phyloP scores from a whole-genome alignment of 2,888 invertebrate genomes.

The Gasteruption jaculator region DNA sequence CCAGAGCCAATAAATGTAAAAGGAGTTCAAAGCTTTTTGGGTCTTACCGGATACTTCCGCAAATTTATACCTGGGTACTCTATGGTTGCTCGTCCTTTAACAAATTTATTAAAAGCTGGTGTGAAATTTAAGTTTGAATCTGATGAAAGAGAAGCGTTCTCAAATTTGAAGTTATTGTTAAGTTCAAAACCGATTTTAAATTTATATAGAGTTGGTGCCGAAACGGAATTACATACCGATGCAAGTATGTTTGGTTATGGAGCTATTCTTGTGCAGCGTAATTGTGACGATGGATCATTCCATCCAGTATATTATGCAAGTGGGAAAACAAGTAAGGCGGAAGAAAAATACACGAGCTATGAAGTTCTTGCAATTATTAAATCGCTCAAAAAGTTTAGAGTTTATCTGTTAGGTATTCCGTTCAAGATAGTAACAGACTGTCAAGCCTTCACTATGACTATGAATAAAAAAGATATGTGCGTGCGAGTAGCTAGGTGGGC shows the following conservation, averaged over 20 bases:
- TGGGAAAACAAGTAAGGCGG: slow-evolving; percentile 24
- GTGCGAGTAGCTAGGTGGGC: slow-evolving; percentile 25
- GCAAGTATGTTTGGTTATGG: slow-evolving; percentile 22
- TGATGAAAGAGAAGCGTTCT: slow-evolving; percentile 11
- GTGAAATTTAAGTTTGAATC: slow-evolving; percentile 12
- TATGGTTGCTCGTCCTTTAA: slow-evolving; percentile 16
- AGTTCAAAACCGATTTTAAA: slow-evolving; percentile 15
- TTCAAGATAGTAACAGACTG: slow-evolving; percentile 30
- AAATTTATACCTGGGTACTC: slow-evolving; percentile 19
- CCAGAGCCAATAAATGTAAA: slow-evolving; percentile 7
- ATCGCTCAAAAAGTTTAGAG: slow-evolving; percentile 25
- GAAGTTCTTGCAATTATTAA: slow-evolving; percentile 28
- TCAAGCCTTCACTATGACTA: slow-evolving; percentile 16
- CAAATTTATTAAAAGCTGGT: slow-evolving; percentile 8
- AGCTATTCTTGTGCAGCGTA: slow-evolving; percentile 23
- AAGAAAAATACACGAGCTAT: slow-evolving; percentile 26
- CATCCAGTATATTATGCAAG: slow-evolving; percentile 30
- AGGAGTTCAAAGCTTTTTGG: slow-evolving; percentile 17
- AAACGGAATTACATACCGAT: slow-evolving; percentile 24
- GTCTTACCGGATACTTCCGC: slow-evolving; percentile 17
- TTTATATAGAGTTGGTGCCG: slow-evolving; percentile 15
- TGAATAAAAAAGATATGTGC: slow-evolving; percentile 19
- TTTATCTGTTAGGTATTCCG: slow-evolving; percentile 26
- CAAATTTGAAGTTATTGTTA: slow-evolving; percentile 12
- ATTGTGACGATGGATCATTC: slow-evolving; percentile 18